Conservation (phyloP, 2,113 vertebrate species). For the Pachycephala philippinensis region DNA sequence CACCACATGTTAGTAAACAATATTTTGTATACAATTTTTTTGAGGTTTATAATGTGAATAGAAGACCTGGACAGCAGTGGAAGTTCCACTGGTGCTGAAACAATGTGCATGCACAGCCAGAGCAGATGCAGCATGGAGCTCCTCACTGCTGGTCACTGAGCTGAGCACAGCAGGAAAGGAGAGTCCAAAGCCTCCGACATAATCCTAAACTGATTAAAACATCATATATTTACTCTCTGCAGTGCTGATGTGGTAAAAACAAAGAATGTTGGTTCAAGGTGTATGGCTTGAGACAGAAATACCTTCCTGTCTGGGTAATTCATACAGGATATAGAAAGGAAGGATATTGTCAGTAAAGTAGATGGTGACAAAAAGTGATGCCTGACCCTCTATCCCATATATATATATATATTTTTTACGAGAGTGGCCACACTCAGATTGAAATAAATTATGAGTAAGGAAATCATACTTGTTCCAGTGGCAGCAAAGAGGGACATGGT, state of each 20-base stretch:
- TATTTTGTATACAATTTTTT: too few relatives aligned
- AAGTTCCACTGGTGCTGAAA: background rate
- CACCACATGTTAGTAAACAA: rapidly evolving
- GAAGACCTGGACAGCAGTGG: background rate
- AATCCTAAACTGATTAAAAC: background rate
- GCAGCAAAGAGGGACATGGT: background rate
- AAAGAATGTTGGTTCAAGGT: background rate
- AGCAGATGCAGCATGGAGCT: background rate
- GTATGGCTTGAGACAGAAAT: background rate
- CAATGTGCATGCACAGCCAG: rapidly evolving
- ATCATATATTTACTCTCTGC: background rate
- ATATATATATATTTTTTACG: too few relatives aligned
- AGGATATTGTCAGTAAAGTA: background rate
- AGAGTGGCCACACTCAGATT: background rate
- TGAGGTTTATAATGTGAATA: background rate
- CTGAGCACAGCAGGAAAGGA: background rate
- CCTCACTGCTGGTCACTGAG: background rate
- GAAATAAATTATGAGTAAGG: background rate
- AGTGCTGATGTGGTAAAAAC: background rate
- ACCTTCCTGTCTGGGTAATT: background rate
- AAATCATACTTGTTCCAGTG: background rate
- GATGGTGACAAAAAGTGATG: background rate
- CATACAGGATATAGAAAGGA: background rate
- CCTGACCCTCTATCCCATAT: background rate
- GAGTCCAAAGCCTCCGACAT: background rate